A percentile compares a stretch with the other conserved stretches of the same genome.
Evolutionary conservation across 2,888 invertebrate genomes (phyloP).

Genomic region (Agrotis puta): DNA sequence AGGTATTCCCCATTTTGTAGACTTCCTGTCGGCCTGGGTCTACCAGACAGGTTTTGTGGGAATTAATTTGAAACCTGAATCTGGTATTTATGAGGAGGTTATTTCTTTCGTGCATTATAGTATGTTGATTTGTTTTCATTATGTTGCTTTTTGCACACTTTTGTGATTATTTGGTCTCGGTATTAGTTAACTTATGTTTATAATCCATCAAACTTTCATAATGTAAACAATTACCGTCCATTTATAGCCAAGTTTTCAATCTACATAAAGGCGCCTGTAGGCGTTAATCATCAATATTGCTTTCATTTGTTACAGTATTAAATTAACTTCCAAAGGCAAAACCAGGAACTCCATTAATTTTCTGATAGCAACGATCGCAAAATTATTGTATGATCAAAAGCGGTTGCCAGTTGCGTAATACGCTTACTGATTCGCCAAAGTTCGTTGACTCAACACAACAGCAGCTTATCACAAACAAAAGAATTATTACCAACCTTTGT

Average conservation of each 20-base stretch:
- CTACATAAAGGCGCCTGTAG: no score
- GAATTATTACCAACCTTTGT: constrained; percentile 32
- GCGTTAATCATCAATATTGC: constrained; percentile 4
- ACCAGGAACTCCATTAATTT: constrained; percentile 12
- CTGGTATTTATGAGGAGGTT: not conserved
- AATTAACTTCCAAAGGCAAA: constrained; percentile 4
- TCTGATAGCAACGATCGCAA: constrained; percentile 18
- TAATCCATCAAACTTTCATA: not conserved
- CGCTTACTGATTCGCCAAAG: constrained; percentile 31
- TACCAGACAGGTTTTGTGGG: not conserved
- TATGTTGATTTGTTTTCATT: not conserved
- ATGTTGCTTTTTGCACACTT: no score
- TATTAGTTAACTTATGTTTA: not conserved
- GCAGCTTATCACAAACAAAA: constrained; percentile 37
- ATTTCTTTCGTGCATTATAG: not conserved
- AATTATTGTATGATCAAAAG: constrained; percentile 33
- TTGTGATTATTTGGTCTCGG: not conserved
- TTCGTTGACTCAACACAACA: constrained; percentile 29
- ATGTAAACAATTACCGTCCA: no score
- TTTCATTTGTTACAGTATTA: constrained; percentile 8
- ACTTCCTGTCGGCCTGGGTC: constrained; percentile 13
- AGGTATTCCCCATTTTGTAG: constrained; percentile 2
- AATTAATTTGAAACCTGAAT: not conserved
- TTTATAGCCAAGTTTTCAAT: not conserved
- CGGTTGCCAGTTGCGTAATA: constrained; percentile 29